Percentiles rank a stretch among this genome's conserved stretches.
These are phyloP conservation scores for Orientallactaga sibirica DNA, from an alignment of 2,797 vertebrate species.

Conservation along the genomic window DNA sequence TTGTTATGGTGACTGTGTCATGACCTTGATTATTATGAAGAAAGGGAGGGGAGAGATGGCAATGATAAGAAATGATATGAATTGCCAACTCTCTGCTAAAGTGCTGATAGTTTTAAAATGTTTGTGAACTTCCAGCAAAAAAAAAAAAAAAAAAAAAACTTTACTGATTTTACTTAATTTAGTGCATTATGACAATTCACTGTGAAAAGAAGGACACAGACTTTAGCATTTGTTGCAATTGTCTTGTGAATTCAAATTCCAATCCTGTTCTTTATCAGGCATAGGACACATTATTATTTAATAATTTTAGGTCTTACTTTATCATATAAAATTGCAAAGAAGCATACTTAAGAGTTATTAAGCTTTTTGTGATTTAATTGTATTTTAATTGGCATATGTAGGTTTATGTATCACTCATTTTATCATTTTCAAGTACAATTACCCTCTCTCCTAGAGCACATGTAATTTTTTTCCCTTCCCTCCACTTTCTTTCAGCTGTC, in stretches of 20 bases:
- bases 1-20: fast-evolving
- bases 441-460: too few species aligned
- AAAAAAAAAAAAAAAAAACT: neutral
- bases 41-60: neutral
- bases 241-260: neutral
- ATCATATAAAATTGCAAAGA: neutral
- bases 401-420: too few species aligned
- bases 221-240: neutral
- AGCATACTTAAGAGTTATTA: neutral
- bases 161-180: neutral
- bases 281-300: neutral
- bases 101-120: neutral
- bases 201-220: neutral
- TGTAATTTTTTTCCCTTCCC: too few species aligned
- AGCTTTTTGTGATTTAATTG: neutral
- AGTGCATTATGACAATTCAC: neutral
- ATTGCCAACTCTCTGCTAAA: neutral
- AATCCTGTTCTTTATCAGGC: neutral
- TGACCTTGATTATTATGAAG: neutral
- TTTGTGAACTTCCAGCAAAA: neutral
- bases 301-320: neutral
- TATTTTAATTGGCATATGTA: too few species aligned
- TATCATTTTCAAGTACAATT: too few species aligned
- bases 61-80: neutral
- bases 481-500: too few species aligned